Conservation (phyloP, 2,888 invertebrate genomes). For the Strigamia crassipes region DNA sequence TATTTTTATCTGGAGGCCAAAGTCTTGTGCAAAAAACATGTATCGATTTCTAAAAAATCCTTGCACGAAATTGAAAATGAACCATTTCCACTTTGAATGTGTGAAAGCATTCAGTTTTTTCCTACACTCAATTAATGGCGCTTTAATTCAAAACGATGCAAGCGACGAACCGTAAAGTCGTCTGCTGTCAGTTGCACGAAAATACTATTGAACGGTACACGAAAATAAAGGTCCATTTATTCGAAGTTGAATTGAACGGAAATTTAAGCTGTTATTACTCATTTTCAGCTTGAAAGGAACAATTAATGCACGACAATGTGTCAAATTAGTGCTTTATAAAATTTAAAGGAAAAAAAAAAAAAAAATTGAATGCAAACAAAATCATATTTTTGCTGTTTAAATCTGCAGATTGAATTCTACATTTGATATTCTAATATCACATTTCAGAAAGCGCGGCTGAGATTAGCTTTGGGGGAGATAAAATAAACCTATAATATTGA, state of each 20-base stretch:
- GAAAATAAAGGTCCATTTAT: slow-evolving; percentile 13
- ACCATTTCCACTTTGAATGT: not conserved
- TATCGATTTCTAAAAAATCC: not conserved
- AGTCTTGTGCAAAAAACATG: not conserved
- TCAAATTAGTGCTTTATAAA: not conserved
- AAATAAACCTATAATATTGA: not conserved
- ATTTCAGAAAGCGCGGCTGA: not conserved
- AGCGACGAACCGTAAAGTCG: slow-evolving; percentile 23
- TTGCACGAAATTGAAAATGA: not conserved
- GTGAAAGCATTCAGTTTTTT: not conserved
- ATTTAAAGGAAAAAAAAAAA: not conserved
- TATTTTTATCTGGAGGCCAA: not conserved
- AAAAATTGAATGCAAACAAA: not conserved
- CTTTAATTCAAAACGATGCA: slow-evolving; percentile 18
- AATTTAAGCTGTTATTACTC: slow-evolving; percentile 19
- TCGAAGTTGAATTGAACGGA: not conserved
- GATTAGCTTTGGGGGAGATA: not conserved
- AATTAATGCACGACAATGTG: not conserved
- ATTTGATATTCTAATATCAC: not conserved
- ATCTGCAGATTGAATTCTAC: not conserved
- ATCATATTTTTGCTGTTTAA: not conserved
- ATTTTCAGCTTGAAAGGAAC: not conserved
- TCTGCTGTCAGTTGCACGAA: slow-evolving; percentile 8
- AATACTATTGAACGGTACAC: not conserved
- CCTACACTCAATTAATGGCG: slow-evolving; percentile 1